phyloP scores from a whole-genome alignment of 1,140 invertebrate genomes.

The Wasmannia auropunctata region DNA sequence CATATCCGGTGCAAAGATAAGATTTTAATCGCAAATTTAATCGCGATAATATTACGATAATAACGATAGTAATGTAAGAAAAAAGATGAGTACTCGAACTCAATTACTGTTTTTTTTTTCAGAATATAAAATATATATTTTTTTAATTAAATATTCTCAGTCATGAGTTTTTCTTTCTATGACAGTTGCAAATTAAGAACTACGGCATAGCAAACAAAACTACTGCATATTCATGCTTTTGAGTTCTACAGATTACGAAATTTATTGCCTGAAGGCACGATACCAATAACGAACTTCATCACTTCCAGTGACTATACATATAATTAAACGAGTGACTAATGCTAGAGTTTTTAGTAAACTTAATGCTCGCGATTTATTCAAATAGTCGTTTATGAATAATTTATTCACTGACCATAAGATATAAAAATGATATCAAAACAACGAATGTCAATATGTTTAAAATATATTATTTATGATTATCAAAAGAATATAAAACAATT shows the following conservation, averaged over 20 bases:
- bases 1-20: background rate
- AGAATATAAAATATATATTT: background rate
- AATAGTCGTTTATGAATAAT: background rate
- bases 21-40: background rate
- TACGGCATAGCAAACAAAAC: constrained; percentile 22
- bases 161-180: background rate
- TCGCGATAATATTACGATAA: background rate
- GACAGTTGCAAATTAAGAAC: background rate
- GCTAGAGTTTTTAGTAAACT: background rate
- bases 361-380: background rate
- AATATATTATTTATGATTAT: background rate
- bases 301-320: background rate
- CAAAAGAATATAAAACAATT: background rate
- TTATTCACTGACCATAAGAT: background rate
- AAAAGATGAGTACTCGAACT: background rate
- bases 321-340: background rate
- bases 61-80: background rate
- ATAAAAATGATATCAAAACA: background rate
- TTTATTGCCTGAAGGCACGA: background rate
- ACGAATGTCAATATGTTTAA: background rate
- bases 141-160: background rate
- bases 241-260: background rate
- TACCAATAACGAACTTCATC: background rate
- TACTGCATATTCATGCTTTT: constrained; percentile 42
- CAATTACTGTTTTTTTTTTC: background rate